phyloP scores from a whole-genome alignment of 2,797 vertebrate genomes.

The Takifugu ocellatus region DNA sequence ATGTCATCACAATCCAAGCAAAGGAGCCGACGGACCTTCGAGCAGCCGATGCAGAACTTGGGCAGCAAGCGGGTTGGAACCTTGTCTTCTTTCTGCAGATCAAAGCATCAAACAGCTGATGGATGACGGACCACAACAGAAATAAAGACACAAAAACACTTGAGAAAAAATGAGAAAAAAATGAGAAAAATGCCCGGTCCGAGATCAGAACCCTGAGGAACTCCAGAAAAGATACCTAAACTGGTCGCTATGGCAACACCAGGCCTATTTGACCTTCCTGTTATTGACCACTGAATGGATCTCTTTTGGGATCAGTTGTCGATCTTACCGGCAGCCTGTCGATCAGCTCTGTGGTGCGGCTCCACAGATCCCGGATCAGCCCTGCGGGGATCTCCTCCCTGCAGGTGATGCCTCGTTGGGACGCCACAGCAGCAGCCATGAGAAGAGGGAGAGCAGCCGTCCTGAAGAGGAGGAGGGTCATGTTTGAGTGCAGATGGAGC shows the following conservation, averaged over 20 bases:
- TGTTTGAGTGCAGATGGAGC: conserved; percentile 28
- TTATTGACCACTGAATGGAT: too few relatives aligned
- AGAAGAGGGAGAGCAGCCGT: conserved; percentile 16
- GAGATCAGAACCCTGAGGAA: too few relatives aligned
- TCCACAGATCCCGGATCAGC: conserved; percentile 59
- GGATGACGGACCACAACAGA: not conserved
- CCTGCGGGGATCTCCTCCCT: conserved; percentile 19
- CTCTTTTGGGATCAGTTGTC: not conserved
- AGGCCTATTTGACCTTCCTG: too few relatives aligned
- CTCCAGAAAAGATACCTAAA: too few relatives aligned
- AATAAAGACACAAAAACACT: not conserved
- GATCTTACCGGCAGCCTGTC: conserved; percentile 49
- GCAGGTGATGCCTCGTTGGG: conserved; percentile 20
- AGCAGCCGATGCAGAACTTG: conserved; percentile 52
- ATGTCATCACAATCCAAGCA: not conserved
- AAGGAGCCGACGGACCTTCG: conserved; percentile 37
- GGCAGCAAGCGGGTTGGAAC: conserved; percentile 34
- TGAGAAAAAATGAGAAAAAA: too few relatives aligned
- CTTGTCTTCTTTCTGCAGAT: conserved; percentile 37
- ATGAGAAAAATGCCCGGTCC: too few relatives aligned
- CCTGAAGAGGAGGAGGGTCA: conserved; percentile 34
- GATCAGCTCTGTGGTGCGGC: conserved; percentile 25
- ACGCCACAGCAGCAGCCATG: conserved; percentile 7
- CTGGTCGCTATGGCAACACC: too few relatives aligned
- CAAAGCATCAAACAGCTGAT: conserved; percentile 1